Conservation (phyloP, 1,140 invertebrate genomes). For the Drosophila subpulchrella region DNA sequence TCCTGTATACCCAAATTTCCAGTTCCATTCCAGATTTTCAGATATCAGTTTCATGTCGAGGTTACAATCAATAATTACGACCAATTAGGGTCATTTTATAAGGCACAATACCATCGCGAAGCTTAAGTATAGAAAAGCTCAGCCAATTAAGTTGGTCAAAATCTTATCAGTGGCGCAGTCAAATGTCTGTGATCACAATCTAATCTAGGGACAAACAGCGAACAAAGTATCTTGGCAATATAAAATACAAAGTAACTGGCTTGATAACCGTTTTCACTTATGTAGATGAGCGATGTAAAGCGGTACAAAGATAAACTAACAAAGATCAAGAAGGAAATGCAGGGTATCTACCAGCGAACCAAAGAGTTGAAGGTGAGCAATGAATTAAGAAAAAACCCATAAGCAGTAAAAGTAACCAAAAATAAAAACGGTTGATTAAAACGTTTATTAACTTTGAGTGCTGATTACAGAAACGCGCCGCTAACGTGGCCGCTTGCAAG, state of each 20-base stretch:
- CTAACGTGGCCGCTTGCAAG: conserved; percentile 71
- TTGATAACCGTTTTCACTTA: conserved; percentile 14
- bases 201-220: conserved; percentile 31
- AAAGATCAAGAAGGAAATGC: conserved; percentile 81
- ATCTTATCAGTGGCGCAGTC: conserved; percentile 28
- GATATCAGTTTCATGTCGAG: neutral
- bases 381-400: conserved; percentile 38
- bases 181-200: conserved; percentile 15
- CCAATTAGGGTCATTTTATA: conserved; percentile 23
- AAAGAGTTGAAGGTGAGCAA: conserved; percentile 76
- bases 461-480: conserved; percentile 79
- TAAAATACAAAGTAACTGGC: conserved; percentile 21
- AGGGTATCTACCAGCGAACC: conserved; percentile 76
- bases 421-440: conserved; percentile 29
- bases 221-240: conserved; percentile 14
- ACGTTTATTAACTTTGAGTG: conserved; percentile 43
- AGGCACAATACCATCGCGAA: conserved; percentile 12
- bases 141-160: conserved; percentile 16
- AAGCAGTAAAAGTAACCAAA: conserved; percentile 24
- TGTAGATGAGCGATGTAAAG: conserved; percentile 75
- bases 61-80: conserved; percentile 4
- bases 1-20: neutral
- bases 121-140: conserved; percentile 1
- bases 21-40: neutral
- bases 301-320: conserved; percentile 74